Evolutionary conservation across 2,888 invertebrate species (phyloP).

Genomic region (Rhamnusium bicolor): DNA sequence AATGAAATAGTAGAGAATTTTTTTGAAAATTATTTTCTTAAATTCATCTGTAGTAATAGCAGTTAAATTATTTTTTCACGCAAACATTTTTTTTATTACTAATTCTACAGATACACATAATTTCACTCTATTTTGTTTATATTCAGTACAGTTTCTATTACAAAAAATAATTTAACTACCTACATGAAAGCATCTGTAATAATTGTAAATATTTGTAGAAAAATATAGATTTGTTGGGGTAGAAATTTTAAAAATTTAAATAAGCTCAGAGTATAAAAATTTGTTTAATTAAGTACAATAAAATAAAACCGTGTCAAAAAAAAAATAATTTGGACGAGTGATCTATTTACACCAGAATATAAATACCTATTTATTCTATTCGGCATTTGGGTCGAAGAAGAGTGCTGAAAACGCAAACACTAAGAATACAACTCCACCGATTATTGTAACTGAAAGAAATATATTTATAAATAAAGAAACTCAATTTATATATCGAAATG

Average conservation of each 20-base stretch:
- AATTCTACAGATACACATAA: not conserved
- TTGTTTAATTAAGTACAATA: conserved; percentile 22
- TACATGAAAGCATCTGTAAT: not conserved
- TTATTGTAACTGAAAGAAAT: conserved; percentile 88
- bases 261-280: conserved; percentile 1
- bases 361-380: conserved; percentile 28
- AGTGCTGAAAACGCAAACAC: conserved; percentile 95
- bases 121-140: not conserved
- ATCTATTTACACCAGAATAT: conserved; percentile 1
- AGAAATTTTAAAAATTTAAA: not conserved
- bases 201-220: conserved; percentile 4
- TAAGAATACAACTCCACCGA: conserved; percentile 96
- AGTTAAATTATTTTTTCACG: not conserved
- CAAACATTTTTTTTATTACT: not conserved
- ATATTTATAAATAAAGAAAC: conserved; percentile 15
- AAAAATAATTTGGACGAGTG: not conserved
- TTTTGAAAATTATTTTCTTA: too few species aligned
- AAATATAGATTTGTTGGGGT: conserved; percentile 5
- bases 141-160: not conserved
- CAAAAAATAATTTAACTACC: not conserved
- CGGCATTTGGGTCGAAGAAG: conserved; percentile 82
- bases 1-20: too few species aligned
- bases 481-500: not conserved
- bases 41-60: too few species aligned
- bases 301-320: not conserved